A percentile compares a stretch with the other conserved stretches of the same genome.
These are phyloP conservation scores for Selenia dentaria DNA, from an alignment of 2,888 invertebrate species.

Conservation along the genomic window DNA sequence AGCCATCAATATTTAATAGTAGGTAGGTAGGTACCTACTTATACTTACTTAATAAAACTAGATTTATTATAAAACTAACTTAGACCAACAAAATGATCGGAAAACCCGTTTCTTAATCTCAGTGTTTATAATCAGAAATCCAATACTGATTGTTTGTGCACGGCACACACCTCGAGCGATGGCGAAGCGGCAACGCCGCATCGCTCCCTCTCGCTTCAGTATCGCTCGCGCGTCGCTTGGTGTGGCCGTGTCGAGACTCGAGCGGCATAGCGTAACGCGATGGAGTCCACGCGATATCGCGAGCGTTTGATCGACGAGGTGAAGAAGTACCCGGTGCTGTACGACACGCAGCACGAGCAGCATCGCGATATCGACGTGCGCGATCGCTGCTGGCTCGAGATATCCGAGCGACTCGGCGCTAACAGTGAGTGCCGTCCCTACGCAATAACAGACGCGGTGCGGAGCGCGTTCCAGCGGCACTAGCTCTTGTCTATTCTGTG, in stretches of 20 bases:
- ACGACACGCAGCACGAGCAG: conserved; percentile 73
- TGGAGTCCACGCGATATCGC: conserved; percentile 55
- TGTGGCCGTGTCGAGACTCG: conserved; percentile 47
- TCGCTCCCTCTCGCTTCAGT: conserved; percentile 68
- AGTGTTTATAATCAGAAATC: too few relatives aligned
- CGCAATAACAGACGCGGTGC: too few relatives aligned
- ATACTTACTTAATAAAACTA: too few relatives aligned
- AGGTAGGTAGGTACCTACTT: too few relatives aligned
- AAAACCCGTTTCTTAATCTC: too few relatives aligned
- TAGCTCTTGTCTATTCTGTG: too few relatives aligned
- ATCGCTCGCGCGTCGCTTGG: conserved; percentile 60
- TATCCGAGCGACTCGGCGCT: conserved; percentile 66
- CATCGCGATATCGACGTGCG: conserved; percentile 72
- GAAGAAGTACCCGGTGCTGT: conserved; percentile 70
- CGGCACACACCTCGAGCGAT: conserved; percentile 62
- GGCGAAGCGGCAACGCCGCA: conserved; percentile 63
- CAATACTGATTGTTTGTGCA: too few relatives aligned
- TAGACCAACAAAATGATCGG: too few relatives aligned
- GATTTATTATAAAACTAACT: too few relatives aligned
- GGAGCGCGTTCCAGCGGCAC: too few relatives aligned
- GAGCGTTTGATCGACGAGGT: conserved; percentile 74
- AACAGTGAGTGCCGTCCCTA: conserved; percentile 57
- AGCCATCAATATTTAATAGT: too few relatives aligned
- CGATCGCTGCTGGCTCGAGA: conserved; percentile 76
- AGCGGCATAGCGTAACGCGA: conserved; percentile 26